A percentile compares a stretch with the other conserved stretches of the same genome.
Evolutionary conservation across 2,113 vertebrate species (phyloP).

Genomic region (Oncorhynchus kisutch): DNA sequence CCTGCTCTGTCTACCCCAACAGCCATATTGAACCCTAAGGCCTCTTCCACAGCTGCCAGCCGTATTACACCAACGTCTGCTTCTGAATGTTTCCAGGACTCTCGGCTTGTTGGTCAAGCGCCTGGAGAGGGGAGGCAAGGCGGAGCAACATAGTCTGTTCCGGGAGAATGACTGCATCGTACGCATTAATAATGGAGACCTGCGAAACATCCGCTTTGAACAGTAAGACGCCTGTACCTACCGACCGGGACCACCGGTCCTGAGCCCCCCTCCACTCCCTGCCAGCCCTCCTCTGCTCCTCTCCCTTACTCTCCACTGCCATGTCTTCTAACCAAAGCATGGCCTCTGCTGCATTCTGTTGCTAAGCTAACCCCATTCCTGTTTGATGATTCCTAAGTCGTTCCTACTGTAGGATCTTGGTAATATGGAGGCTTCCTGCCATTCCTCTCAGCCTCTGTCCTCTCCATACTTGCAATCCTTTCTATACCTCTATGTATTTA

Average conservation of each 20-base stretch:
- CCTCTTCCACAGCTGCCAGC: neutral
- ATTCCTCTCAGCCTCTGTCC: no score
- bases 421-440: no score
- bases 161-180: slow-evolving; percentile 96
- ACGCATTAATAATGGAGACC: slow-evolving; percentile 93
- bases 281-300: neutral
- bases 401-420: no score
- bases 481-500: no score
- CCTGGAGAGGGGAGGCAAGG: slow-evolving; percentile 93
- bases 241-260: neutral
- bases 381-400: no score
- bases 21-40: neutral
- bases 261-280: neutral
- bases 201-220: slow-evolving; percentile 93
- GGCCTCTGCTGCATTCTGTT: slow-evolving; percentile 6
- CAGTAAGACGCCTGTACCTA: slow-evolving; percentile 80
- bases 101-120: slow-evolving; percentile 93
- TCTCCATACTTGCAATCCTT: no score
- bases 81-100: slow-evolving; percentile 74
- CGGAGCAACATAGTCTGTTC: slow-evolving; percentile 92
- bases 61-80: no score
- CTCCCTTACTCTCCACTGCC: no score
- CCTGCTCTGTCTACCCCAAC: no score
- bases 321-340: slow-evolving; percentile 6
- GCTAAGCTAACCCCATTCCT: no score